Evolutionary conservation across 1,140 invertebrate genomes (phyloP).

Genomic region (Apis laboriosa): DNA sequence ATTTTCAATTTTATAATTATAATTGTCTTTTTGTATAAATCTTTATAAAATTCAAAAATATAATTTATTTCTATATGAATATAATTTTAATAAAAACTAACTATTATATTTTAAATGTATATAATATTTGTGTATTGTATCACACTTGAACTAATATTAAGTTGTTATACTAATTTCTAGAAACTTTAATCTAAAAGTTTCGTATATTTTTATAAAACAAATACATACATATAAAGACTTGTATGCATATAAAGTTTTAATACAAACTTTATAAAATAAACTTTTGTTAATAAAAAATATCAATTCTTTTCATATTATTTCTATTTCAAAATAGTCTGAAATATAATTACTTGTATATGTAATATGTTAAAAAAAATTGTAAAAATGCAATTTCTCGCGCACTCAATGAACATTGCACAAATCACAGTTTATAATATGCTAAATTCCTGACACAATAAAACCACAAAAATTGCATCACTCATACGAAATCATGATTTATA

Average conservation of each 20-base stretch:
- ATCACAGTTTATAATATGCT: background rate
- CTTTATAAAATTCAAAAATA: too few species aligned
- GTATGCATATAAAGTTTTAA: background rate
- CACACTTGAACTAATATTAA: background rate
- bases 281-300: background rate
- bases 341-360: background rate
- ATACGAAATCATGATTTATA: constrained; percentile 17
- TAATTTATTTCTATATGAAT: too few species aligned
- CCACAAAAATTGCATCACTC: constrained; percentile 21
- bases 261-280: background rate
- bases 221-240: too few species aligned
- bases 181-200: too few species aligned
- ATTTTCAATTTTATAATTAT: background rate
- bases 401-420: background rate
- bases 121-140: background rate
- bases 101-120: background rate
- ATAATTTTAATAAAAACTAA: background rate
- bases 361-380: background rate
- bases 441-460: background rate
- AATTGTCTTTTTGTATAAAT: background rate
- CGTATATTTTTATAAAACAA: background rate
- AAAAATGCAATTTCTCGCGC: background rate
- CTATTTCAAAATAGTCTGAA: background rate
- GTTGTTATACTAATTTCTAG: background rate
- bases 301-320: too few species aligned